These are phyloP conservation scores for Aricia agestis DNA, from an alignment of 1,140 invertebrate genomes.

Conservation along the genomic window DNA sequence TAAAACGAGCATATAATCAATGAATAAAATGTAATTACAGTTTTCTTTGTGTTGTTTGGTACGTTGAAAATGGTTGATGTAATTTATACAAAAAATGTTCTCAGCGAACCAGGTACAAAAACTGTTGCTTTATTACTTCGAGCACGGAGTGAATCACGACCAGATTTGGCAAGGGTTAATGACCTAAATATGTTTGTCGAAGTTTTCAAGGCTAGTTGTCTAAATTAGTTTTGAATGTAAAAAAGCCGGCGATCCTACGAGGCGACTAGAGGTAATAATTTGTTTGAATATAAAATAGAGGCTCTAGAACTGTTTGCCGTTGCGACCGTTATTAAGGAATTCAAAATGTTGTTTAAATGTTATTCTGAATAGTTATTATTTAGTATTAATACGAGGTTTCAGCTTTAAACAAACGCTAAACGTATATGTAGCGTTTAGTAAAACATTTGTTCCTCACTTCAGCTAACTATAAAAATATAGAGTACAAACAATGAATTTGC, in stretches of 20 bases:
- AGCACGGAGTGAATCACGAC: constrained; percentile 71
- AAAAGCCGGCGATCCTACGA: constrained; percentile 49
- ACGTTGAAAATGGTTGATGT: constrained; percentile 29
- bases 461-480: no score
- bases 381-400: background rate
- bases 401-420: no score
- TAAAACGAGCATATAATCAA: background rate
- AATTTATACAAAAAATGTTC: constrained; percentile 49
- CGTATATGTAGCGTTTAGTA: no score
- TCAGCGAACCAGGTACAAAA: constrained; percentile 64
- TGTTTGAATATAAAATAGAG: constrained; percentile 26
- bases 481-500: no score
- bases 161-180: constrained; percentile 72
- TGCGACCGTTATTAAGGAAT: constrained; percentile 25
- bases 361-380: background rate
- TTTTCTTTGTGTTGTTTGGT: background rate
- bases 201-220: constrained; percentile 68
- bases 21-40: constrained; percentile 1
- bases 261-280: constrained; percentile 36
- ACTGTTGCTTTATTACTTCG: constrained; percentile 70
- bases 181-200: constrained; percentile 71
- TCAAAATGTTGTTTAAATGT: background rate
- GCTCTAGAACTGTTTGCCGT: background rate
- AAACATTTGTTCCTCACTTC: no score
- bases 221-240: constrained; percentile 60